phyloP scores from a whole-genome alignment of 2,113 vertebrate species.

The Tangachromis dhanisi region DNA sequence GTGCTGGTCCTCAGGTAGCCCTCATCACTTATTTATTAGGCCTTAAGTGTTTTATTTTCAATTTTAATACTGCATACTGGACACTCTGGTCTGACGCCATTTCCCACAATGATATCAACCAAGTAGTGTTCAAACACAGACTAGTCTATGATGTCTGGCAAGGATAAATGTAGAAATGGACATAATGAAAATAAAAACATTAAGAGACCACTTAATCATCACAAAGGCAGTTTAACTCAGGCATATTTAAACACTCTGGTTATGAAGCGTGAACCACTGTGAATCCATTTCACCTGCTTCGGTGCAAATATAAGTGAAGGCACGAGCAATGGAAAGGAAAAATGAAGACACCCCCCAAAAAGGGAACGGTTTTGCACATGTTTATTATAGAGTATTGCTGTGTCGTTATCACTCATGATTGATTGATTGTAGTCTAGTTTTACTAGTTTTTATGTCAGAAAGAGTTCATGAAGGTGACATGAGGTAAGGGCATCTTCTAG shows the following conservation, averaged over 20 bases:
- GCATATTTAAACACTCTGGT: neutral
- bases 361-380: neutral
- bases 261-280: neutral
- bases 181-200: neutral
- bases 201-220: neutral
- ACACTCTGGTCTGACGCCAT: fast-evolving
- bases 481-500: neutral
- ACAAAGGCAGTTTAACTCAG: neutral
- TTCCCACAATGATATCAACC: neutral
- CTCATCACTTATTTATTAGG: neutral
- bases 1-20: conserved; percentile 90
- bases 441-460: neutral
- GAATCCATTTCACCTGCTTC: neutral
- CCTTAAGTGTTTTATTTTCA: neutral
- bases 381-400: neutral
- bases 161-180: neutral
- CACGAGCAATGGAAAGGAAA: neutral
- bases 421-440: neutral
- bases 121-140: neutral
- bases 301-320: neutral
- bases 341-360: neutral
- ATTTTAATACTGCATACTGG: neutral
- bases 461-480: neutral
- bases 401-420: fast-evolving
- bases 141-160: neutral